phyloP scores from a whole-genome alignment of 2,113 vertebrate species.

The Brevimyrus niger region DNA sequence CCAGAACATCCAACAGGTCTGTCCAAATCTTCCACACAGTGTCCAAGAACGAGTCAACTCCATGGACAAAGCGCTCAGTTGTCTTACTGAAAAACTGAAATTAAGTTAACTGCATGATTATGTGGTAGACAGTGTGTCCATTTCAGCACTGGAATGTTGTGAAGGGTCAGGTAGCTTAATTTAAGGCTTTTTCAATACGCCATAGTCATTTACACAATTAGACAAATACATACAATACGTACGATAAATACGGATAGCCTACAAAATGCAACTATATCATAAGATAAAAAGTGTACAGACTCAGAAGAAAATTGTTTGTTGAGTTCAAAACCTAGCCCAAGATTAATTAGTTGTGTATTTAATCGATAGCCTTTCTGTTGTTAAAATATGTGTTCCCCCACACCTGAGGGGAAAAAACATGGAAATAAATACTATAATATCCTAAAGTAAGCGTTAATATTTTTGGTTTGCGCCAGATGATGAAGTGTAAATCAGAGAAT shows the following conservation, averaged over 20 bases:
- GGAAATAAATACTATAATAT: background rate
- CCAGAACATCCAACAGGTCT: constrained; percentile 86
- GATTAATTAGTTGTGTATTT: background rate
- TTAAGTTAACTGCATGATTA: background rate
- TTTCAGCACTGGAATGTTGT: background rate
- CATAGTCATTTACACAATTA: background rate
- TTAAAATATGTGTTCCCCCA: background rate
- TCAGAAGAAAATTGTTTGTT: background rate
- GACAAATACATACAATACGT: background rate
- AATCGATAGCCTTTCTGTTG: background rate
- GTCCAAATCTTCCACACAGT: constrained; percentile 88
- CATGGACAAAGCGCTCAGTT: constrained; percentile 86
- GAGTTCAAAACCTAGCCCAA: background rate
- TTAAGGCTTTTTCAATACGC: background rate
- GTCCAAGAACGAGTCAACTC: constrained; percentile 83
- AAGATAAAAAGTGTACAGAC: background rate
- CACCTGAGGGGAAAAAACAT: background rate
- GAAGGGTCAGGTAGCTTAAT: background rate
- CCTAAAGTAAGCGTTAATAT: background rate
- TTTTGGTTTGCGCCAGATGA: background rate
- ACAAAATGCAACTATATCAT: background rate
- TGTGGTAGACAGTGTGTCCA: background rate
- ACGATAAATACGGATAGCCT: background rate
- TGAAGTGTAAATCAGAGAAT: background rate
- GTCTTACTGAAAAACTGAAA: constrained; percentile 85